Evolutionary conservation across 2,113 vertebrate genomes (phyloP).

Genomic region (Candoia aspera): DNA sequence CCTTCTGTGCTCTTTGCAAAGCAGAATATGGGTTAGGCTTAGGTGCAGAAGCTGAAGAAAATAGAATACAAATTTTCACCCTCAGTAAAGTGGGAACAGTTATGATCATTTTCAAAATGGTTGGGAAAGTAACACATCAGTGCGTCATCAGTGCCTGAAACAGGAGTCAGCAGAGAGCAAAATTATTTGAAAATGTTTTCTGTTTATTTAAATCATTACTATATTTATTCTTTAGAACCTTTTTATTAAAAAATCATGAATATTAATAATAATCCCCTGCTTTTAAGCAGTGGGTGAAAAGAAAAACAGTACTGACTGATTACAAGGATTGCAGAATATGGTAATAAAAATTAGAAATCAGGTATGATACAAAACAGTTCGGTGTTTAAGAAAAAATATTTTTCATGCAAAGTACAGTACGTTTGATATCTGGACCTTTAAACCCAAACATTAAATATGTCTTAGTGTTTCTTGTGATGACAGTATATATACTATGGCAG

Average conservation of each 20-base stretch:
- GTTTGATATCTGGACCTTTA: not conserved
- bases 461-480: not conserved
- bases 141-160: too few species aligned
- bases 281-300: not conserved
- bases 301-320: not conserved
- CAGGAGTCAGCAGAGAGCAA: not conserved
- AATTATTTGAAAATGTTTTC: not conserved
- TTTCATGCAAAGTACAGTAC: not conserved
- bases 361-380: not conserved
- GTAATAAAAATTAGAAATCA: not conserved
- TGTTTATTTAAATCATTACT: not conserved
- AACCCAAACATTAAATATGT: not conserved
- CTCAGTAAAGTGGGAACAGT: not conserved
- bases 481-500: not conserved
- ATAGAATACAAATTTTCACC: not conserved
- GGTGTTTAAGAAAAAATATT: not conserved
- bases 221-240: not conserved
- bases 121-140: not conserved
- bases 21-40: not conserved
- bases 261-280: not conserved
- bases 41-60: not conserved
- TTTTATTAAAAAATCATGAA: not conserved
- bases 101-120: not conserved
- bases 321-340: not conserved
- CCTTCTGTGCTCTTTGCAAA: accelerated